Evolutionary conservation across 2,113 vertebrate species (phyloP).

Genomic region (Toxotes jaculatrix): DNA sequence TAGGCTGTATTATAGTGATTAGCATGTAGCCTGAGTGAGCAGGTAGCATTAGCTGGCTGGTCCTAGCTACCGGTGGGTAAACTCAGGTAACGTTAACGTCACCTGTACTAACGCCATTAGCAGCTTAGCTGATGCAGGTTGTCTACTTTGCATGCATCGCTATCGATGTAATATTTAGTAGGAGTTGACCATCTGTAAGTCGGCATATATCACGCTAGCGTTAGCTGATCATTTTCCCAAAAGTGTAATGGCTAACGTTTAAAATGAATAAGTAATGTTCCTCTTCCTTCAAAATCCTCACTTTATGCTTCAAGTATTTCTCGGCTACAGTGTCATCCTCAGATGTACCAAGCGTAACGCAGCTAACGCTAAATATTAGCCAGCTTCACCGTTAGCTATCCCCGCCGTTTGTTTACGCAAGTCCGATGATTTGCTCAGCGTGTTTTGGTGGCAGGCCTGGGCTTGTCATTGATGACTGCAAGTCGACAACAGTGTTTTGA

Average conservation of each 20-base stretch:
- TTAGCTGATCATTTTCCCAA: slow-evolving; percentile 15
- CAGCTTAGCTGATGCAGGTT: neutral
- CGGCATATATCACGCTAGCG: neutral
- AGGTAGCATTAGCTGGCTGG: slow-evolving; percentile 35
- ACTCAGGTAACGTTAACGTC: neutral
- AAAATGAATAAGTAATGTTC: neutral
- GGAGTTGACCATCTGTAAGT: neutral
- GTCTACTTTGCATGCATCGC: neutral
- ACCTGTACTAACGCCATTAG: neutral
- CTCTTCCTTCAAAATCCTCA: too few relatives aligned
- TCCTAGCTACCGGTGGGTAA: neutral
- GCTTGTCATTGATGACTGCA: neutral
- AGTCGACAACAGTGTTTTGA: neutral
- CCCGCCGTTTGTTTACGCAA: slow-evolving; percentile 28
- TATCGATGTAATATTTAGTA: neutral
- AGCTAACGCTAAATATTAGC: neutral
- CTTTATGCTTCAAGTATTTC: neutral
- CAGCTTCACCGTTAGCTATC: neutral
- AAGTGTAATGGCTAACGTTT: neutral
- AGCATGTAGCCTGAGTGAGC: slow-evolving; percentile 45
- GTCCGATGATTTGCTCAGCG: slow-evolving; percentile 2
- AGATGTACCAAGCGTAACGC: neutral
- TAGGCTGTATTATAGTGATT: slow-evolving; percentile 27
- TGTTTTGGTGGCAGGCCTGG: slow-evolving; percentile 44
- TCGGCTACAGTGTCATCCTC: neutral